phyloP scores from a whole-genome alignment of 2,888 invertebrate species.

The Scotopteryx bipunctaria region DNA sequence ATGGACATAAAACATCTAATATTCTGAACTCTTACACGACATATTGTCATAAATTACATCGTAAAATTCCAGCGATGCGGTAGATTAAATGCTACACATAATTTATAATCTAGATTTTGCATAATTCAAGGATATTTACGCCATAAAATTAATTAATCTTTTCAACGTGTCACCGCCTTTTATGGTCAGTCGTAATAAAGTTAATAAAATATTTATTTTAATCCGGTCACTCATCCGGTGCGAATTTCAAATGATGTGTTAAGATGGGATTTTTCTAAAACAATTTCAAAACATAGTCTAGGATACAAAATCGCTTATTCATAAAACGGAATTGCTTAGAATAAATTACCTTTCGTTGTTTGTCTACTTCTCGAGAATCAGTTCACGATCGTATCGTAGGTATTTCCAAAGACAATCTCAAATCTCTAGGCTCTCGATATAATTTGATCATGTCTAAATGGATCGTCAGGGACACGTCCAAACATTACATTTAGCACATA shows the following conservation, averaged over 20 bases:
- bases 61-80: conserved; percentile 27
- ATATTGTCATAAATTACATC: conserved; percentile 28
- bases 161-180: conserved; percentile 34
- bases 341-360: no score
- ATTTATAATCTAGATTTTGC: conserved; percentile 33
- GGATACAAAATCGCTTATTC: no score
- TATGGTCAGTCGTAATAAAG: conserved; percentile 30
- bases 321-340: no score
- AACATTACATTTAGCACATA: no score
- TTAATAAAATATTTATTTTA: conserved; percentile 23
- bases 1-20: conserved; percentile 24
- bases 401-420: no score
- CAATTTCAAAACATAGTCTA: no score
- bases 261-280: neutral
- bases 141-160: conserved; percentile 32
- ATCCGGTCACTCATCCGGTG: conserved; percentile 20
- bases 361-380: no score
- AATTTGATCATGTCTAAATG: no score
- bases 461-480: no score
- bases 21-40: conserved; percentile 22
- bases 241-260: neutral
- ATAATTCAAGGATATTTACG: conserved; percentile 29
- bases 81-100: conserved; percentile 27
- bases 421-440: no score
- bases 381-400: no score